Percentiles rank a stretch among this genome's conserved stretches.
phyloP scores from a whole-genome alignment of 2,113 vertebrate genomes.

The sheep (Ovis aries) region DNA sequence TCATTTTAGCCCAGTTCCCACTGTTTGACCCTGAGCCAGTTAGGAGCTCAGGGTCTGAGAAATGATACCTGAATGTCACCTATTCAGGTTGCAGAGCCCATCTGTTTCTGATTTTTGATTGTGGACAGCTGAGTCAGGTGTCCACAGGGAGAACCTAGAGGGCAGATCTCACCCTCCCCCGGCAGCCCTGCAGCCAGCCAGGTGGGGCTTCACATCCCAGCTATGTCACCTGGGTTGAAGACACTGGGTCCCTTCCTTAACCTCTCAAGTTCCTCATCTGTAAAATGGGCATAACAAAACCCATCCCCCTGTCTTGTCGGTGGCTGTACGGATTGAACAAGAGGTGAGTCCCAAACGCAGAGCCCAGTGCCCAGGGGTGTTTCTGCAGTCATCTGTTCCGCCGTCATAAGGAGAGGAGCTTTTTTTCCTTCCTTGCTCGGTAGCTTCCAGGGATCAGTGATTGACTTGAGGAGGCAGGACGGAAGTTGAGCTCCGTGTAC shows the following conservation, averaged over 20 bases:
- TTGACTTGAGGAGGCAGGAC: not conserved
- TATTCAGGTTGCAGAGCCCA: not conserved
- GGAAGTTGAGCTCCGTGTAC: not conserved
- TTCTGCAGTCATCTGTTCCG: not conserved
- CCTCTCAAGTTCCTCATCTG: not conserved
- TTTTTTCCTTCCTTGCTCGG: not conserved
- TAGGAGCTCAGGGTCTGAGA: not conserved
- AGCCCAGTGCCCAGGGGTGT: not conserved
- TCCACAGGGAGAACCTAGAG: not conserved
- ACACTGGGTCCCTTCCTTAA: not conserved
- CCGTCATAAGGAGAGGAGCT: not conserved
- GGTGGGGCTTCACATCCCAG: not conserved
- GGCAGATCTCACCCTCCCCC: not conserved
- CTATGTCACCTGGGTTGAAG: not conserved
- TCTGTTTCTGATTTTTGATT: not conserved
- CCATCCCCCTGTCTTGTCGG: not conserved
- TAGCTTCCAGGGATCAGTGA: not conserved
- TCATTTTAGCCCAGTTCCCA: not conserved
- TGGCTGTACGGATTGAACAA: not conserved
- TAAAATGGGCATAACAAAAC: not conserved
- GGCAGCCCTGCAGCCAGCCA: not conserved
- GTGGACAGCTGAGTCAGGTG: not conserved
- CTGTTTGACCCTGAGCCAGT: not conserved
- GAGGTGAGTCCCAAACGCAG: not conserved
- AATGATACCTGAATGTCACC: not conserved